Percentiles rank a stretch among this genome's conserved stretches.
Conservation (phyloP, 2,888 invertebrate species). For the Harpagoxenus sublaevis region DNA sequence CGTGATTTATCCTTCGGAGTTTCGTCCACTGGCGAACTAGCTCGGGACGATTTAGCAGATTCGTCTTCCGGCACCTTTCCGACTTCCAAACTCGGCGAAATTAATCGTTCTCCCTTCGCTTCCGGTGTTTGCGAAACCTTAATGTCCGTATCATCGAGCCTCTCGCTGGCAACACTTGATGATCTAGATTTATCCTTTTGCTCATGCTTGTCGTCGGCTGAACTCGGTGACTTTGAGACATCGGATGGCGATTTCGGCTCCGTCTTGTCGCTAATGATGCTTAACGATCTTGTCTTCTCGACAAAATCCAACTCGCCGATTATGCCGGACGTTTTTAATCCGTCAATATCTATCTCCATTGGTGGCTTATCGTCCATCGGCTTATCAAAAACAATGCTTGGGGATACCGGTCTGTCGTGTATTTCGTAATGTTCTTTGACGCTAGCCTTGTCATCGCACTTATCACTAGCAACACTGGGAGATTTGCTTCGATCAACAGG, state of each 20-base stretch:
- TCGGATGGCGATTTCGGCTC: conserved; percentile 30
- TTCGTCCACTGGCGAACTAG: conserved; percentile 60
- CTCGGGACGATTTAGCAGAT: conserved; percentile 41
- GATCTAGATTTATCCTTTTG: conserved; percentile 50
- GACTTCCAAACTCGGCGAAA: not conserved
- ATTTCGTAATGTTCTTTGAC: too few species aligned
- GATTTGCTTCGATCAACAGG: conserved; percentile 53
- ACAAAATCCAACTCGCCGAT: conserved; percentile 16
- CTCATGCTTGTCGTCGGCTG: conserved; percentile 16
- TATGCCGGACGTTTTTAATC: conserved; percentile 2
- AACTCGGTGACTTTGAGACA: conserved; percentile 31
- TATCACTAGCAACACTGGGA: conserved; percentile 58
- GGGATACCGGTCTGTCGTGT: conserved; percentile 43
- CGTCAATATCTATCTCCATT: conserved; percentile 5
- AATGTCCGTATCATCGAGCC: conserved; percentile 23
- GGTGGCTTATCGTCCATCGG: not conserved
- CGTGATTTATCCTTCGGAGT: conserved; percentile 79
- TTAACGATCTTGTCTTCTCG: conserved; percentile 58
- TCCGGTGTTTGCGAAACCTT: not conserved
- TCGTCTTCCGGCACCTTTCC: not conserved
- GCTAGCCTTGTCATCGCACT: conserved; percentile 42
- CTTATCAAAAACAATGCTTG: conserved; percentile 37
- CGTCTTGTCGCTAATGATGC: conserved; percentile 54
- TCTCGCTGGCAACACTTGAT: conserved; percentile 51
- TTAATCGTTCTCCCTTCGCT: not conserved